Evolutionary conservation across 2,797 vertebrate genomes (phyloP).

Genomic region (Lophius americanus): DNA sequence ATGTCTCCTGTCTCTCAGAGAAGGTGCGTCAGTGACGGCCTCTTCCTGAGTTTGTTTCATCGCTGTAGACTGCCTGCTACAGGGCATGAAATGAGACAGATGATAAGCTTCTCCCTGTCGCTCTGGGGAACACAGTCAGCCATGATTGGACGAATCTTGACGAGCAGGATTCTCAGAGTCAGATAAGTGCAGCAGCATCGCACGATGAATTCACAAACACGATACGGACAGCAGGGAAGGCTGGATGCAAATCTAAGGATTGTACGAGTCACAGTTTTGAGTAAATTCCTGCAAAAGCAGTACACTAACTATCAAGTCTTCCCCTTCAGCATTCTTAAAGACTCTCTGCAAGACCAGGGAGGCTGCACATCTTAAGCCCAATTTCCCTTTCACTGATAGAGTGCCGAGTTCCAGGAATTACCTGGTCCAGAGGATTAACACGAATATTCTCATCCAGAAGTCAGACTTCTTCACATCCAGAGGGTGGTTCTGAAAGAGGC

Average conservation of each 20-base stretch:
- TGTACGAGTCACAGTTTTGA: constrained; percentile 9
- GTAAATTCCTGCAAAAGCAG: constrained; percentile 17
- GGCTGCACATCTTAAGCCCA: constrained; percentile 58
- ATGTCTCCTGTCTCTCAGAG: constrained; percentile 40
- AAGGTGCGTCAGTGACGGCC: constrained; percentile 54
- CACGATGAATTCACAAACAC: constrained; percentile 31
- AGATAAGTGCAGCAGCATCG: constrained; percentile 42
- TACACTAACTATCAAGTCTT: constrained; percentile 41
- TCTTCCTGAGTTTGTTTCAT: constrained; percentile 53
- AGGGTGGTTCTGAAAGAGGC: constrained; percentile 53
- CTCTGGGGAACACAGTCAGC: constrained; percentile 61
- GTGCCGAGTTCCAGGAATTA: constrained; percentile 67
- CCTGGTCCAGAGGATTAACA: constrained; percentile 70
- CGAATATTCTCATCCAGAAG: constrained; percentile 62
- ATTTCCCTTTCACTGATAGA: constrained; percentile 61
- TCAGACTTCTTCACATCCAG: constrained; percentile 56
- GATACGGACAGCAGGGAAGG: constrained; percentile 9
- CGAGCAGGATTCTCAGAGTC: constrained; percentile 44
- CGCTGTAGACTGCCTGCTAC: constrained; percentile 56
- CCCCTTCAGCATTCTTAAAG: constrained; percentile 46
- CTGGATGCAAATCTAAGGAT: neutral
- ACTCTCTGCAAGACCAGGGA: constrained; percentile 52
- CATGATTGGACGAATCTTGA: constrained; percentile 68
- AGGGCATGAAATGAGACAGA: constrained; percentile 71
- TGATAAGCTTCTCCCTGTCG: constrained; percentile 70